Percentiles rank a stretch among this genome's conserved stretches.
Conservation (phyloP, 2,888 invertebrate genomes). For the Platycheirus rosarum region DNA sequence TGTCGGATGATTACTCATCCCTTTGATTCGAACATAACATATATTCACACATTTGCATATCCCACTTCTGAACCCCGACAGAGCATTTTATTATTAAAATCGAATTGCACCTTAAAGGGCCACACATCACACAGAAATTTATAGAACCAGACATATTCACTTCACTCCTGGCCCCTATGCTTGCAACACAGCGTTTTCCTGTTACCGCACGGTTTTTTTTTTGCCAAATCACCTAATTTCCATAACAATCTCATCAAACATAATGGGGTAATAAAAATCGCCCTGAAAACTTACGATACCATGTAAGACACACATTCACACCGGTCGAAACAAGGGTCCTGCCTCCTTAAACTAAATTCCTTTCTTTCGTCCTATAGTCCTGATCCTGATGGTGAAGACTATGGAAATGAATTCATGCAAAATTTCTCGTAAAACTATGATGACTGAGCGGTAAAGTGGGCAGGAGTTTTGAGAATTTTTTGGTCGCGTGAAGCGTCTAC, state of each 20-base stretch:
- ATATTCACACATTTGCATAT: constrained; percentile 34
- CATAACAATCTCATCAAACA: constrained; percentile 74
- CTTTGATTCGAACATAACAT: constrained; percentile 49
- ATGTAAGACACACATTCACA: constrained; percentile 36
- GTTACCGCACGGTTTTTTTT: constrained; percentile 46
- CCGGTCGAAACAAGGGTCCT: constrained; percentile 23
- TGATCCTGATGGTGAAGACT: constrained; percentile 34
- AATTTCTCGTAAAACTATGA: constrained; percentile 35
- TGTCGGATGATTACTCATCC: constrained; percentile 47
- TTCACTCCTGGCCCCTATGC: background rate
- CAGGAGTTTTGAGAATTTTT: constrained; percentile 36
- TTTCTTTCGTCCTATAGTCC: constrained; percentile 22
- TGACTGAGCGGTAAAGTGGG: background rate
- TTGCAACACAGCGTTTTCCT: too few relatives aligned
- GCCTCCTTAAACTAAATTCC: constrained; percentile 12
- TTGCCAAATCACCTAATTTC: constrained; percentile 70
- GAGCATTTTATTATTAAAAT: constrained; percentile 66
- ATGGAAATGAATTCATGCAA: constrained; percentile 49
- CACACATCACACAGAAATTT: constrained; percentile 35
- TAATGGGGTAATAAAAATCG: constrained; percentile 74
- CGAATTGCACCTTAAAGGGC: constrained; percentile 68
- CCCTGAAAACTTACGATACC: constrained; percentile 62
- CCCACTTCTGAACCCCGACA: constrained; percentile 11
- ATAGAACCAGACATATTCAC: constrained; percentile 25
- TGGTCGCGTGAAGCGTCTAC: constrained; percentile 60